phyloP scores from a whole-genome alignment of 2,113 vertebrate species.

The Sander lucioperca region DNA sequence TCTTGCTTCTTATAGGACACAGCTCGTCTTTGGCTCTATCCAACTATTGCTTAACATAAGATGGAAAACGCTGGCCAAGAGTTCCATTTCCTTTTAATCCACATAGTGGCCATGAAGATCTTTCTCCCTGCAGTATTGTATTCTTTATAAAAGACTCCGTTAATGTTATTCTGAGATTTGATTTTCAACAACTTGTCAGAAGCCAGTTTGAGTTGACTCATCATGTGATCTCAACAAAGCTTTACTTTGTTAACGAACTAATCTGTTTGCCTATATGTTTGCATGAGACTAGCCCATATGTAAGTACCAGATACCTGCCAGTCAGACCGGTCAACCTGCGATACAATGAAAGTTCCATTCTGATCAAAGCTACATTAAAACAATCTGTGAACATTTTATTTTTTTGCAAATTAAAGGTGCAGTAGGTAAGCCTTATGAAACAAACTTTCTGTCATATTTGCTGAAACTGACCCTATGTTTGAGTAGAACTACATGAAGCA shows the following conservation, averaged over 20 bases:
- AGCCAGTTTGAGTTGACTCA: constrained; percentile 12
- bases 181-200: constrained; percentile 24
- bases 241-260: neutral
- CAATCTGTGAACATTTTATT: too few species aligned
- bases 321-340: too few species aligned
- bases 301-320: constrained; percentile 8
- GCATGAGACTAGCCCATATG: neutral
- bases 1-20: constrained; percentile 40
- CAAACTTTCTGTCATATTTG: too few species aligned
- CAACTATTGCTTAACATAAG: constrained; percentile 28
- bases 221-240: constrained; percentile 10
- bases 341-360: neutral
- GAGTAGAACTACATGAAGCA: too few species aligned
- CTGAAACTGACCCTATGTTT: too few species aligned
- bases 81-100: constrained; percentile 24
- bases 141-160: neutral
- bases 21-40: constrained; percentile 19
- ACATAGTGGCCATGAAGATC: constrained; percentile 1
- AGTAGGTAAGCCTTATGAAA: too few species aligned
- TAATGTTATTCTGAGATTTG: neutral
- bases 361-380: constrained; percentile 8
- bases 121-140: neutral
- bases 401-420: too few species aligned
- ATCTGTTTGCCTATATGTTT: neutral
- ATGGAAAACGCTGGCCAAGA: constrained; percentile 13